A percentile compares a stretch with the other conserved stretches of the same genome.
These are phyloP conservation scores for Neotoma lepida DNA, from an alignment of 2,113 vertebrate genomes.

Conservation along the genomic window DNA sequence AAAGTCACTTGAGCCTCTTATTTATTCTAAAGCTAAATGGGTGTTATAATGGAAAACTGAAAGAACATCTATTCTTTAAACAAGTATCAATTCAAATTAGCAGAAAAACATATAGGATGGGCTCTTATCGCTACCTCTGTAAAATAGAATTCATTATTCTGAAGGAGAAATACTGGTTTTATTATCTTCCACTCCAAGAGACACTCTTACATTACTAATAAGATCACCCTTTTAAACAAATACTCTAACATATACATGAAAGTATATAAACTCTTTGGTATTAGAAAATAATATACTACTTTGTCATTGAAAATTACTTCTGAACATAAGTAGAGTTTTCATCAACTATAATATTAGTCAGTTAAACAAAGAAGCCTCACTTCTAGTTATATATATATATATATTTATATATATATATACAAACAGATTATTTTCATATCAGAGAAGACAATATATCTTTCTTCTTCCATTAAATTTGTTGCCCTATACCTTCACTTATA, in stretches of 20 bases:
- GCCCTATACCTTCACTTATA: neutral
- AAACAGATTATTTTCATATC: neutral
- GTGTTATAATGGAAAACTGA: neutral
- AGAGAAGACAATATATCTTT: neutral
- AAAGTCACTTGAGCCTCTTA: neutral
- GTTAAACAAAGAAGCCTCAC: neutral
- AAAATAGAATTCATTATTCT: neutral
- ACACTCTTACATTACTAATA: neutral
- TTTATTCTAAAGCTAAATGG: neutral
- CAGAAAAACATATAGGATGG: neutral
- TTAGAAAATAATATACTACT: neutral
- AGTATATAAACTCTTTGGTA: neutral
- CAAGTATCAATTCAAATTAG: neutral
- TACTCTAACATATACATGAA: neutral
- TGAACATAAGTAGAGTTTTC: neutral
- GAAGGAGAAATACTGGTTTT: neutral
- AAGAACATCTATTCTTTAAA: conserved; percentile 9
- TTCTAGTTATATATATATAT: neutral
- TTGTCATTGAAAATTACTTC: neutral
- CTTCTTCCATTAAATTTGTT: neutral
- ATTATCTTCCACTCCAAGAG: neutral
- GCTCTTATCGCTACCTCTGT: neutral
- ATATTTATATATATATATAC: neutral
- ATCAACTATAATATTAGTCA: neutral
- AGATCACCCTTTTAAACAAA: neutral